Conservation (phyloP, 2,113 vertebrate species). For the Oxyura jamaicensis region DNA sequence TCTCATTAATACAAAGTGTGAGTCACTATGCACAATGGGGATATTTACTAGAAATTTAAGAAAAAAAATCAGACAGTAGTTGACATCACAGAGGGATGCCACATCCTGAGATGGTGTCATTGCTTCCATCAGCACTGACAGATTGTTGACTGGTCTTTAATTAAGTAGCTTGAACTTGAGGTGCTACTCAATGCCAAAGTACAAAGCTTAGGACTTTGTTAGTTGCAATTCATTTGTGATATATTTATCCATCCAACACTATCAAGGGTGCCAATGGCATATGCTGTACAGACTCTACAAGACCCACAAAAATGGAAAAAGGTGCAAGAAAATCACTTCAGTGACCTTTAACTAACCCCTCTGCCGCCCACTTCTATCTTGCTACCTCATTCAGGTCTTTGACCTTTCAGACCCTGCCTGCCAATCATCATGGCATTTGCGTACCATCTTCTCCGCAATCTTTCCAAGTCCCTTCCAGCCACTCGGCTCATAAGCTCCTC, state of each 20-base stretch:
- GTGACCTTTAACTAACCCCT: not conserved
- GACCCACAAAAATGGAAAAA: not conserved
- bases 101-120: not conserved
- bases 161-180: not conserved
- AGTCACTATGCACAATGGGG: conserved; percentile 27
- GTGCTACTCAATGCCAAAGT: not conserved
- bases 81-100: conserved; percentile 35
- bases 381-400: not conserved
- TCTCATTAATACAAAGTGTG: conserved; percentile 60
- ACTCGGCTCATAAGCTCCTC: not conserved
- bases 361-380: not conserved
- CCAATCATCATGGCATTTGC: not conserved
- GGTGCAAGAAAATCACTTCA: not conserved
- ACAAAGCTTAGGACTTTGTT: not conserved
- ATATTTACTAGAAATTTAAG: not conserved
- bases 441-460: not conserved
- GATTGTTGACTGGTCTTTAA: not conserved
- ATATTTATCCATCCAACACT: not conserved
- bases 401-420: not conserved
- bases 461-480: not conserved
- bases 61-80: not conserved
- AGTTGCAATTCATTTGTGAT: not conserved
- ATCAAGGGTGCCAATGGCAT: not conserved
- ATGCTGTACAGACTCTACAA: not conserved
- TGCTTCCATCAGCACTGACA: not conserved